Evolutionary conservation across 2,888 invertebrate genomes (phyloP).

Genomic region (Lithophane semibrunnea): DNA sequence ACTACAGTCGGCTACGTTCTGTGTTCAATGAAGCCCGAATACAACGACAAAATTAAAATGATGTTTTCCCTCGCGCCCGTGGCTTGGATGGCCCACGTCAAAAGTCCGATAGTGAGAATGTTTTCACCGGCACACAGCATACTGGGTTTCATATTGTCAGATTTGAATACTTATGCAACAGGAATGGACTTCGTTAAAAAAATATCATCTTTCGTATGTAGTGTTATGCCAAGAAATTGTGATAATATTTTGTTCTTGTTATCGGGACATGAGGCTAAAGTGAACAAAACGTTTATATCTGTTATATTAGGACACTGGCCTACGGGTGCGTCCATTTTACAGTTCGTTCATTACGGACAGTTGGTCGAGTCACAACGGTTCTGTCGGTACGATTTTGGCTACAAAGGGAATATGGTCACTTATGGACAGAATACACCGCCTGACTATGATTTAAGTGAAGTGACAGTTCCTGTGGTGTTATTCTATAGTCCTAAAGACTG

Average conservation of each 20-base stretch:
- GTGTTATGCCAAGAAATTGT: slow-evolving; percentile 70
- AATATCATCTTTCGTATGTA: slow-evolving; percentile 74
- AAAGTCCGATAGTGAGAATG: slow-evolving; percentile 77
- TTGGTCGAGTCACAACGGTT: slow-evolving; percentile 79
- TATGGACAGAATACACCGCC: slow-evolving; percentile 86
- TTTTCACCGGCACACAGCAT: slow-evolving; percentile 74
- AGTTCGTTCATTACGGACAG: slow-evolving; percentile 87
- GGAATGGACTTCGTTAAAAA: slow-evolving; percentile 74
- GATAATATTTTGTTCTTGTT: slow-evolving; percentile 73
- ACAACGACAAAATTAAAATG: slow-evolving; percentile 89
- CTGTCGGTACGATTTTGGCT: slow-evolving; percentile 79
- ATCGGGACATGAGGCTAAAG: slow-evolving; percentile 73
- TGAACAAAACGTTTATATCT: slow-evolving; percentile 88
- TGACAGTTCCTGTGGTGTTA: slow-evolving; percentile 77
- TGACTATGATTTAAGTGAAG: slow-evolving; percentile 76
- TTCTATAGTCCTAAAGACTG: slow-evolving; percentile 81
- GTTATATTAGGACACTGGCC: slow-evolving; percentile 91
- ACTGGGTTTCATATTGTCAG: slow-evolving; percentile 70
- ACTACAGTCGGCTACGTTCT: slow-evolving; percentile 91
- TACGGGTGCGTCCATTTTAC: slow-evolving; percentile 88
- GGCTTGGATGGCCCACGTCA: slow-evolving; percentile 87
- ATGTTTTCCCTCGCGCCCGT: slow-evolving; percentile 91
- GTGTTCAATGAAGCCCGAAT: slow-evolving; percentile 88
- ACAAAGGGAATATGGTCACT: slow-evolving; percentile 70
- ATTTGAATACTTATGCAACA: slow-evolving; percentile 70